Percentiles rank a stretch among this genome's conserved stretches.
These are phyloP conservation scores for Heteromurus nitidus DNA, from an alignment of 2,888 invertebrate genomes.

Conservation along the genomic window DNA sequence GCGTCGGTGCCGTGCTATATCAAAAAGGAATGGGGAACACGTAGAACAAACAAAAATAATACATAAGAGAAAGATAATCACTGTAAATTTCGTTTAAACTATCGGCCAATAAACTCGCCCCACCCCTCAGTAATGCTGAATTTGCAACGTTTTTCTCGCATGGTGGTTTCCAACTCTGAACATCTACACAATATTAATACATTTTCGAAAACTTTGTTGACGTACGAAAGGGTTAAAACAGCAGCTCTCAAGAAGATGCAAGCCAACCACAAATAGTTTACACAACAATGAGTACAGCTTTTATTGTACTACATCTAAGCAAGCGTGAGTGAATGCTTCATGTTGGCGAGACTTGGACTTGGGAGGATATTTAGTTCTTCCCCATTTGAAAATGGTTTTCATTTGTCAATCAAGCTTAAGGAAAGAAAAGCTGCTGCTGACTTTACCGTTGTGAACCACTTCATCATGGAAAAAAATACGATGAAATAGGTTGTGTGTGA, in stretches of 20 bases:
- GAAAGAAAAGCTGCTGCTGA: background rate
- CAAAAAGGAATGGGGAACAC: too few relatives aligned
- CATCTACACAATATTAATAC: slow-evolving; percentile 1
- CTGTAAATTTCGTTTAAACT: slow-evolving; percentile 35
- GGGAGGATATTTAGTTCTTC: too few relatives aligned
- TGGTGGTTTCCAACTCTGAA: too few relatives aligned
- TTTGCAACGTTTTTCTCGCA: background rate
- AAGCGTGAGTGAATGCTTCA: background rate
- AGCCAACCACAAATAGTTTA: background rate
- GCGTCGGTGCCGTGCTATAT: background rate
- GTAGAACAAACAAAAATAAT: background rate
- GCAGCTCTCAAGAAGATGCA: background rate
- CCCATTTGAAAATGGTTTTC: slow-evolving; percentile 26
- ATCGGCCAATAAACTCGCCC: slow-evolving; percentile 38
- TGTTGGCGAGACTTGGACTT: too few relatives aligned
- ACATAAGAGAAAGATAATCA: slow-evolving; percentile 31
- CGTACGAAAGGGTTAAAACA: background rate
- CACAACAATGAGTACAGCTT: background rate
- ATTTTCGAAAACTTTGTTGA: background rate
- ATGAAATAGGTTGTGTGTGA: slow-evolving; percentile 17
- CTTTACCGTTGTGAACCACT: too few relatives aligned
- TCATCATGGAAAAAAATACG: slow-evolving; percentile 21
- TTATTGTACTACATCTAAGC: background rate
- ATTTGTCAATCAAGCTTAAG: slow-evolving; percentile 37
- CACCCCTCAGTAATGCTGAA: slow-evolving; percentile 5